A percentile compares a stretch with the other conserved stretches of the same genome.
phyloP scores from a whole-genome alignment of 2,888 invertebrate genomes.

The Apotomis betuletana region DNA sequence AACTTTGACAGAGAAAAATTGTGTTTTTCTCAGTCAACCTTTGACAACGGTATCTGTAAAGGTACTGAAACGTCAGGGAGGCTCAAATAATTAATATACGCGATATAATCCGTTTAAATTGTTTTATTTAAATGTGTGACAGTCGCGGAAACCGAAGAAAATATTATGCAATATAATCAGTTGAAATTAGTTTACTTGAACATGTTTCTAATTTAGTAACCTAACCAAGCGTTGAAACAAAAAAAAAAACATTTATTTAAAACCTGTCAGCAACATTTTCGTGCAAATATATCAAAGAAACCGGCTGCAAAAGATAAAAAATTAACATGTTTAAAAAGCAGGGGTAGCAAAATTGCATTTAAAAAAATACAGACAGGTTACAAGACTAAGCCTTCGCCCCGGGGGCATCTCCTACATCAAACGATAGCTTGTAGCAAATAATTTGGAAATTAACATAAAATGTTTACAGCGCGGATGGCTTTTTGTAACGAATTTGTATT shows the following conservation, averaged over 20 bases:
- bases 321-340: conserved; percentile 68
- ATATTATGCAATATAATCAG: too few species aligned
- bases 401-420: conserved; percentile 69
- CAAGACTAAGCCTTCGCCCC: conserved; percentile 67
- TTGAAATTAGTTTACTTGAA: too few species aligned
- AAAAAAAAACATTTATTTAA: conserved; percentile 22
- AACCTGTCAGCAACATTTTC: conserved; percentile 16
- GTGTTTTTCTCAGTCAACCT: too few species aligned
- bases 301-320: conserved; percentile 46
- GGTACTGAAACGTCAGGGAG: too few species aligned
- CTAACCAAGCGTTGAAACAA: background rate
- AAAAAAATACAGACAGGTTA: conserved; percentile 67
- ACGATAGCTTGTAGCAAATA: conserved; percentile 69
- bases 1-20: too few species aligned
- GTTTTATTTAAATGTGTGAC: too few species aligned
- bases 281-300: conserved; percentile 21
- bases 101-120: too few species aligned
- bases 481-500: conserved; percentile 22
- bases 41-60: too few species aligned
- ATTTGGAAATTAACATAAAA: conserved; percentile 37
- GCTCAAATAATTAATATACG: too few species aligned
- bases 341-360: conserved; percentile 72
- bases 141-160: too few species aligned
- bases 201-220: background rate
- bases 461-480: background rate